A percentile compares a stretch with the other conserved stretches of the same genome.
Evolutionary conservation across 1,140 invertebrate species (phyloP).

Genomic region (Nephila pilipes): DNA sequence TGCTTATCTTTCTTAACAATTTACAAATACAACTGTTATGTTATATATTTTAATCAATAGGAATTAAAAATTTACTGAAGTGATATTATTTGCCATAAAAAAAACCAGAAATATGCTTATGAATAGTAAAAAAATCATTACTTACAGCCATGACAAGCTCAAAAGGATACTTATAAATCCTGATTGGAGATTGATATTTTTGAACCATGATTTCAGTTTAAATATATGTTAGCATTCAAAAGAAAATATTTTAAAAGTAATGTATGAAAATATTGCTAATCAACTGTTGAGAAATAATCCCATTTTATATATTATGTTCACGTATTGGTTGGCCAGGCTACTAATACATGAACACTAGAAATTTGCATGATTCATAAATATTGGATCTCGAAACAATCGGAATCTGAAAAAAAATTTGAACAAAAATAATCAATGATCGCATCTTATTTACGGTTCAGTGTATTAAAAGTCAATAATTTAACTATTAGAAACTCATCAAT

Average conservation of each 20-base stretch:
- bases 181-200: constrained; percentile 96
- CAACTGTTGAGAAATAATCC: neutral
- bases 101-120: neutral
- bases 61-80: neutral
- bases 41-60: no score
- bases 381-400: neutral
- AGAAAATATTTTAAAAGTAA: neutral
- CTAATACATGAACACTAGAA: constrained; percentile 64
- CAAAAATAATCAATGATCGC: no score
- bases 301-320: neutral
- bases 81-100: neutral
- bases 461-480: no score
- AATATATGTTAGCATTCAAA: neutral
- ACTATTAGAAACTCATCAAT: no score
- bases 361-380: constrained; percentile 49
- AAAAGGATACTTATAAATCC: constrained; percentile 98
- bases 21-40: no score
- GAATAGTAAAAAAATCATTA: constrained; percentile 80
- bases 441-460: no score
- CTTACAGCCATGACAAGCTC: constrained; percentile 98
- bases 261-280: constrained; percentile 58
- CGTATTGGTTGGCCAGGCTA: constrained; percentile 28
- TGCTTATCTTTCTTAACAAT: no score
- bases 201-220: constrained; percentile 91
- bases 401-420: constrained; percentile 8